Evolutionary conservation across 2,888 invertebrate species (phyloP).

Genomic region (Scaeva pyrastri): DNA sequence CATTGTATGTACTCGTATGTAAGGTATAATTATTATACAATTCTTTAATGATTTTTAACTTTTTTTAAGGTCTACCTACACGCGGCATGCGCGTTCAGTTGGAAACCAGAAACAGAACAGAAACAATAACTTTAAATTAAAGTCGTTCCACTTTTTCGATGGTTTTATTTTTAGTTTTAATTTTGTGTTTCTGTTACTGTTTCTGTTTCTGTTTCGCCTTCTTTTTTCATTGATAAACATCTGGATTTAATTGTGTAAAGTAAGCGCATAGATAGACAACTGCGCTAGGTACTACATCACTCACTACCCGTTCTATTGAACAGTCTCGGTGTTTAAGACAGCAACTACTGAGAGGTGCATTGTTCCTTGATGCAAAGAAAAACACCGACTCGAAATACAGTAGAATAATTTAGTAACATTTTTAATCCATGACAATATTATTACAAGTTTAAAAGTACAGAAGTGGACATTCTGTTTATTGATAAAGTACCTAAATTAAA

Average conservation of each 20-base stretch:
- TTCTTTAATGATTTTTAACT: conserved; percentile 33
- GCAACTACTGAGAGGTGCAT: conserved; percentile 33
- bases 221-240: conserved; percentile 67
- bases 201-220: conserved; percentile 34
- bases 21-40: conserved; percentile 59
- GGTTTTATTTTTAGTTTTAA: not conserved
- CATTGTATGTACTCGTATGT: too few species aligned
- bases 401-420: not conserved
- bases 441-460: not conserved
- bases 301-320: conserved; percentile 18
- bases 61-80: conserved; percentile 57
- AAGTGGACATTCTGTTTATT: not conserved
- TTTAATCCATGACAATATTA: too few species aligned
- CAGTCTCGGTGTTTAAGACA: not conserved
- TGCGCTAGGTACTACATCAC: conserved; percentile 19
- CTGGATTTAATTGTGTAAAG: conserved; percentile 73
- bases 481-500: too few species aligned
- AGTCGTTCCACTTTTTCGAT: conserved; percentile 63
- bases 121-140: conserved; percentile 72
- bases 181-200: not conserved
- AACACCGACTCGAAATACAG: conserved; percentile 29
- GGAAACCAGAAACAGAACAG: conserved; percentile 48
- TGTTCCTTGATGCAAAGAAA: conserved; percentile 49
- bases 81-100: conserved; percentile 8
- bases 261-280: conserved; percentile 44